Evolutionary conservation across 2,888 invertebrate species (phyloP).

Genomic region (Epinotia bilunana): DNA sequence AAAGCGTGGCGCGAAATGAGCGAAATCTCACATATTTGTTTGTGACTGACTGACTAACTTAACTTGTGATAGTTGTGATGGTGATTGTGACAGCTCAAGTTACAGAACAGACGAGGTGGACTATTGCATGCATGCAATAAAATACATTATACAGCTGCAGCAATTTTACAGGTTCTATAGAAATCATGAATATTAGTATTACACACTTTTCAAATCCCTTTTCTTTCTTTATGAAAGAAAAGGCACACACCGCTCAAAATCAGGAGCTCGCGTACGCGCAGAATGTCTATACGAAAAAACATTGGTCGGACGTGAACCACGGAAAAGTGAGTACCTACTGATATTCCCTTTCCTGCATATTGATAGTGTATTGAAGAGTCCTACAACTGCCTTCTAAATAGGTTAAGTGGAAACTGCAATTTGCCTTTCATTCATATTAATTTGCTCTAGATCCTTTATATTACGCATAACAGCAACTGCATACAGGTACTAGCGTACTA

Average conservation of each 20-base stretch:
- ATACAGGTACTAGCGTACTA: too few species aligned
- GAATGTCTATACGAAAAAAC: slow-evolving; percentile 17
- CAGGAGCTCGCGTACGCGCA: not conserved
- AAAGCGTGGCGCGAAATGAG: not conserved
- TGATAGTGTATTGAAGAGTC: not conserved
- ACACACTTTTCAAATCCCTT: slow-evolving; percentile 63
- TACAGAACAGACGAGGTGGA: not conserved
- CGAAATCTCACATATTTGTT: not conserved
- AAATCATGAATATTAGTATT: slow-evolving; percentile 57
- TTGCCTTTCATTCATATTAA: not conserved
- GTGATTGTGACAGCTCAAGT: not conserved
- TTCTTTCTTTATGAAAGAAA: slow-evolving; percentile 54
- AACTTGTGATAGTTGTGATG: too few species aligned
- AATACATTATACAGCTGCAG: too few species aligned
- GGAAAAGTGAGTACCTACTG: slow-evolving; percentile 59
- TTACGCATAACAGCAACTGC: too few species aligned
- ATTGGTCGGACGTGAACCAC: slow-evolving; percentile 52
- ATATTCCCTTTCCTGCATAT: not conserved
- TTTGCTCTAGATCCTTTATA: not conserved
- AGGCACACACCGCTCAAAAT: slow-evolving; percentile 27
- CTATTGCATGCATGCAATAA: not conserved
- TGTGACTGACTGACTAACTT: too few species aligned
- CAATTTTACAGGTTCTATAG: too few species aligned
- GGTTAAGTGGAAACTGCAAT: not conserved
- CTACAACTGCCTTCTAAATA: not conserved